These are phyloP conservation scores for Zaprionus obscuricornis DNA, from an alignment of 2,888 invertebrate genomes.

Conservation along the genomic window DNA sequence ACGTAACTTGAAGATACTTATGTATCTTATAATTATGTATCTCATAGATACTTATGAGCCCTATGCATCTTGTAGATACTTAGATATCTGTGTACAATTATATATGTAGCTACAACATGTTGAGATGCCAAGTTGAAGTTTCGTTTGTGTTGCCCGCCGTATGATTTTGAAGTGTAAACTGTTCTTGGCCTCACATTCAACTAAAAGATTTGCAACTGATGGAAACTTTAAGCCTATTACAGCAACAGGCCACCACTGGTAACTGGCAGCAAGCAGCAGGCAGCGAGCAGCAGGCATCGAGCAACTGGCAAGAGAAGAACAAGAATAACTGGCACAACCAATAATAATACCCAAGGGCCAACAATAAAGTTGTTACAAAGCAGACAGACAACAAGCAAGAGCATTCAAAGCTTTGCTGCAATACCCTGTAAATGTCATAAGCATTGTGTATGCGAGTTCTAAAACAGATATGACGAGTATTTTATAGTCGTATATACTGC, in stretches of 20 bases:
- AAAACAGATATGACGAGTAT: too few relatives aligned
- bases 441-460: too few relatives aligned
- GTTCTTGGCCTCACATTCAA: background rate
- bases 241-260: conserved; percentile 33
- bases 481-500: too few relatives aligned
- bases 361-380: conserved; percentile 28
- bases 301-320: conserved; percentile 1
- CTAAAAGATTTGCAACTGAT: conserved; percentile 3
- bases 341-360: conserved; percentile 39
- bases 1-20: too few relatives aligned
- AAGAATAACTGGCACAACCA: conserved; percentile 24
- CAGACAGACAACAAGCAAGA: conserved; percentile 4
- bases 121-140: conserved; percentile 19
- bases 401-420: too few relatives aligned
- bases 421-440: too few relatives aligned
- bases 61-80: background rate
- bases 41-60: conserved; percentile 1
- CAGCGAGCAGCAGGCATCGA: background rate
- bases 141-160: conserved; percentile 10
- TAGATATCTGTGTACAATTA: background rate
- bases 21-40: too few relatives aligned
- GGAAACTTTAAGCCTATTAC: conserved; percentile 27
- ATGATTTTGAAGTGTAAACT: conserved; percentile 10
- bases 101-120: conserved; percentile 12
- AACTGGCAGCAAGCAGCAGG: conserved; percentile 7